phyloP scores from a whole-genome alignment of 2,113 vertebrate species.

The Varanus salvator region DNA sequence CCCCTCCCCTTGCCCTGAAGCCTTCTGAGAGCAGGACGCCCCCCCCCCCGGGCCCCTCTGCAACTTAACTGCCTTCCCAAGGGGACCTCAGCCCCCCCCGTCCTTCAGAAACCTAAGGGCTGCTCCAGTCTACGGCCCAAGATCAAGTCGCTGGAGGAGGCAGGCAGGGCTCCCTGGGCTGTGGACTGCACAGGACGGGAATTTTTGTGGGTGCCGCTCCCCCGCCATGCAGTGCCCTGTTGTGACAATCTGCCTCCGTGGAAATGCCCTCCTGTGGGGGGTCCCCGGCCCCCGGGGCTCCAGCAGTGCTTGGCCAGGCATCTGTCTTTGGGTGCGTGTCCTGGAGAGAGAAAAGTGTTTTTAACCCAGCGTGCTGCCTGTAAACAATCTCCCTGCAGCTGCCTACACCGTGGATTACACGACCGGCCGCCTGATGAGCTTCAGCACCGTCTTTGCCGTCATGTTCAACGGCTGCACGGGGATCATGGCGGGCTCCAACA shows the following conservation, averaged over 20 bases:
- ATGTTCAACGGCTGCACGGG: slow-evolving; percentile 93
- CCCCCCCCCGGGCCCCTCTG: not conserved
- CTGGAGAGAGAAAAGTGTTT: not conserved
- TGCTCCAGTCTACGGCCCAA: too few relatives aligned
- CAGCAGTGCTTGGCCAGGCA: not conserved
- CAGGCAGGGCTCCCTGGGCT: too few relatives aligned
- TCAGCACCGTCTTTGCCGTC: slow-evolving; percentile 86
- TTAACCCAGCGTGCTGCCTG: not conserved
- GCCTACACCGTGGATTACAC: slow-evolving; percentile 84
- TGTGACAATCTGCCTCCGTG: too few relatives aligned
- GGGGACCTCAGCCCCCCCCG: not conserved
- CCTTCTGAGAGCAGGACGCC: not conserved
- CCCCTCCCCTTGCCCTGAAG: not conserved
- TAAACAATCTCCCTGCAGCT: slow-evolving; percentile 62
- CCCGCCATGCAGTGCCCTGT: not conserved
- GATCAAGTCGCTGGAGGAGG: too few relatives aligned
- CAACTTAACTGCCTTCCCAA: not conserved
- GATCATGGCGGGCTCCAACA: slow-evolving; percentile 92
- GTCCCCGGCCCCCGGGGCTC: not conserved
- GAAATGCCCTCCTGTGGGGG: not conserved
- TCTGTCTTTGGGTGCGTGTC: too few relatives aligned
- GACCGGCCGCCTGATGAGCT: slow-evolving; percentile 81
- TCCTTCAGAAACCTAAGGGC: not conserved
- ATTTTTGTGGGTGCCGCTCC: not conserved
- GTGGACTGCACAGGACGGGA: too few relatives aligned